phyloP scores from a whole-genome alignment of 2,113 vertebrate species.

The Hippocampus abdominalis region DNA sequence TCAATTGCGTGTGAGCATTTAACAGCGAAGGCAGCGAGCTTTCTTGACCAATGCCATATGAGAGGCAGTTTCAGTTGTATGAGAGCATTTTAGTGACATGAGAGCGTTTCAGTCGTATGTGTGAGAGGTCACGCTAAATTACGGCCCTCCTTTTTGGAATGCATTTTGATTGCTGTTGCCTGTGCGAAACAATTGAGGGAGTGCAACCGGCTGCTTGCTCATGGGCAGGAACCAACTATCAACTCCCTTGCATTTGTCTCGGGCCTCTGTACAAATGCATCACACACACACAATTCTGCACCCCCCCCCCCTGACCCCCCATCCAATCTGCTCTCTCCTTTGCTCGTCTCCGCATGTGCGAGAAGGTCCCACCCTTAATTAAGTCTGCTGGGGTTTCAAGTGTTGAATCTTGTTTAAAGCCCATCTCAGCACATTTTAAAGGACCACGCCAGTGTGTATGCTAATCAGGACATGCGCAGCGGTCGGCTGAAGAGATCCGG shows the following conservation, averaged over 20 bases:
- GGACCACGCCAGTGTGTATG: conserved; percentile 71
- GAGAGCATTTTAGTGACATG: too few species aligned
- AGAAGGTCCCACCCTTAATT: conserved; percentile 90
- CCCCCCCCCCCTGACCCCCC: conserved; percentile 19
- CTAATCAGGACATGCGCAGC: conserved; percentile 80
- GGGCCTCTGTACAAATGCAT: conserved; percentile 8
- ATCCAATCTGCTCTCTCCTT: conserved; percentile 47
- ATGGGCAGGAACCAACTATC: conserved; percentile 22
- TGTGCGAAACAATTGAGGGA: conserved; percentile 28
- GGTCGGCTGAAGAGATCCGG: conserved; percentile 66
- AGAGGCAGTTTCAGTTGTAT: too few species aligned
- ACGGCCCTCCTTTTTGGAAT: background rate
- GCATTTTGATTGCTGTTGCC: background rate
- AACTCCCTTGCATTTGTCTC: conserved; percentile 7
- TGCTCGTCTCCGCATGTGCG: conserved; percentile 63
- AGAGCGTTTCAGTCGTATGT: background rate
- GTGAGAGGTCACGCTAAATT: background rate
- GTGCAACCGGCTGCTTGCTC: conserved; percentile 34
- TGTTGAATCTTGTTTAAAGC: conserved; percentile 92
- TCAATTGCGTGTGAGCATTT: too few species aligned
- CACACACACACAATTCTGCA: background rate
- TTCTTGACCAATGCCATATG: too few species aligned
- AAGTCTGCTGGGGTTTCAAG: conserved; percentile 94
- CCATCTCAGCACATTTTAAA: conserved; percentile 93
- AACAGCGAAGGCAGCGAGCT: too few species aligned